Percentiles rank a stretch among this genome's conserved stretches.
These are phyloP conservation scores for Virgularia gustaviana DNA, from an alignment of 92 coral and sea anemone species.

Conservation along the genomic window DNA sequence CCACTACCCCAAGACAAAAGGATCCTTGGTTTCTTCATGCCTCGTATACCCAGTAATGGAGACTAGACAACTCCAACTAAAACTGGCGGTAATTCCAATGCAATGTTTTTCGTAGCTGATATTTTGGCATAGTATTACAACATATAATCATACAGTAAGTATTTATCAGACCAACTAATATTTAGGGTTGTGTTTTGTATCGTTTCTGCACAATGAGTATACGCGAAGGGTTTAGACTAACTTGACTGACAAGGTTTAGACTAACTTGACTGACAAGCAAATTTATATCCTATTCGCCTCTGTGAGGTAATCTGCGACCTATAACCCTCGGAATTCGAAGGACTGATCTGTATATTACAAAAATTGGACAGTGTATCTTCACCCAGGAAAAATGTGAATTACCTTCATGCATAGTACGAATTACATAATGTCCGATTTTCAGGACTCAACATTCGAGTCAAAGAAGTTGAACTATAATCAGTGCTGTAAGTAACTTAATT, in stretches of 20 bases:
- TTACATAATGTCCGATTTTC: too few relatives aligned
- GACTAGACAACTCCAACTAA: not conserved
- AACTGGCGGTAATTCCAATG: slow-evolving; percentile 9
- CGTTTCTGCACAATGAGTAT: not conserved
- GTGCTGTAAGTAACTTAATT: too few relatives aligned
- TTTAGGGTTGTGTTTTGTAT: slow-evolving; percentile 5
- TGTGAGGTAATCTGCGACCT: too few relatives aligned
- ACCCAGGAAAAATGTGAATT: too few relatives aligned
- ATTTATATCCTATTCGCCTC: too few relatives aligned
- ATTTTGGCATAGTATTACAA: slow-evolving; percentile 1
- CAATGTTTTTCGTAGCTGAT: slow-evolving; percentile 23
- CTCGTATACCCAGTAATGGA: not conserved
- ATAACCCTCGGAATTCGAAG: too few relatives aligned
- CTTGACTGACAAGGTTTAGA: not conserved
- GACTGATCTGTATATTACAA: too few relatives aligned
- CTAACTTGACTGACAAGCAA: not conserved
- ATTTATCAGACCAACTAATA: slow-evolving; percentile 28
- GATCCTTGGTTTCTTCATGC: not conserved
- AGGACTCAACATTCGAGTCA: too few relatives aligned
- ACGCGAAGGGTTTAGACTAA: not conserved
- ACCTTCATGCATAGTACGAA: too few relatives aligned
- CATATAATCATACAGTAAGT: too few relatives aligned
- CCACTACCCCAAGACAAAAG: not conserved
- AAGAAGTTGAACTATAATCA: too few relatives aligned
- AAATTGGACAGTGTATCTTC: too few relatives aligned